A percentile compares a stretch with the other conserved stretches of the same genome.
phyloP scores from a whole-genome alignment of 2,888 invertebrate genomes.

The Magallana nippona region DNA sequence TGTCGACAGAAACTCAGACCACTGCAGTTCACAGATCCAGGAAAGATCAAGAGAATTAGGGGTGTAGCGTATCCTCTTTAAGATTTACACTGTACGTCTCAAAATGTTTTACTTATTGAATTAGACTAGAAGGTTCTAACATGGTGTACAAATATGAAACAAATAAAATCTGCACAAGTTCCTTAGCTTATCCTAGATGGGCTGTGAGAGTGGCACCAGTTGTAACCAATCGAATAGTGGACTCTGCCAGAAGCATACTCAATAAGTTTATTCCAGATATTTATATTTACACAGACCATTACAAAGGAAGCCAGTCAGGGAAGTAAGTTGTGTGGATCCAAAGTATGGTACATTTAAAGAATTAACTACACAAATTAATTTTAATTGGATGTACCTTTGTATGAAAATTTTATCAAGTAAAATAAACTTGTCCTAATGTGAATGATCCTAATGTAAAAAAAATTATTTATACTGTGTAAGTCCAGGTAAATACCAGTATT shows the following conservation, averaged over 20 bases:
- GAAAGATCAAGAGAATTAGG: constrained; percentile 95
- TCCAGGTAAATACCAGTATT: no score
- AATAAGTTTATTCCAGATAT: constrained; percentile 96
- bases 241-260: constrained; percentile 93
- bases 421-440: no score
- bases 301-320: constrained; percentile 92
- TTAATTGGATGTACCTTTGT: no score
- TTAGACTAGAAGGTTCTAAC: no score
- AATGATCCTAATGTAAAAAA: no score
- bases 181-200: constrained; percentile 70
- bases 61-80: constrained; percentile 87
- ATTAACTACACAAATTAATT: no score
- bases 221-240: constrained; percentile 94
- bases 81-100: not conserved
- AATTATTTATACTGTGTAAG: no score
- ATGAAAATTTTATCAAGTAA: no score
- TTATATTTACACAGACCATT: constrained; percentile 96
- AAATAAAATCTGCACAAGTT: not conserved
- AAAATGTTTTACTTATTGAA: no score
- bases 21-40: constrained; percentile 87
- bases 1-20: constrained; percentile 90
- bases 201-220: constrained; percentile 95
- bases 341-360: no score
- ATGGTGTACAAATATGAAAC: no score
- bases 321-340: constrained; percentile 80